Evolutionary conservation across 2,888 invertebrate genomes (phyloP), one percentile per base, ranked within the genome.

Genomic region (Muscina levida): DNA sequence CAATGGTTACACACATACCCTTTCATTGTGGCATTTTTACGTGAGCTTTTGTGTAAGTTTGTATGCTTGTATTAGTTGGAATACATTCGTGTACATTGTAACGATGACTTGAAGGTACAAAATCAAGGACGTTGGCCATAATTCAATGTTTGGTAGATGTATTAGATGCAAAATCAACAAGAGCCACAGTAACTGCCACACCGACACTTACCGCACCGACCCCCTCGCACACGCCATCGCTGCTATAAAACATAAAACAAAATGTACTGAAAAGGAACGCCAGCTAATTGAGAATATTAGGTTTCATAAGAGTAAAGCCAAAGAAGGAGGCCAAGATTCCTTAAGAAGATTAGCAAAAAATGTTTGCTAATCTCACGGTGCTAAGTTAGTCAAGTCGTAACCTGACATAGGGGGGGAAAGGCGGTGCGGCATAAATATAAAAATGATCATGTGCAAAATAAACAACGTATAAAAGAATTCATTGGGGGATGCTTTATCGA

Each of bases 221-320:
- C n/a, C n/a, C n/a, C n/a, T n/a, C n/a, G n/a, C n/a, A n/a, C n/a
- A n/a, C n/a, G n/a, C n/a, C n/a, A n/a, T n/a, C n/a, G n/a, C n/a
- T n/a, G n/a, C n/a, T n/a, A n/a, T n/a, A n/a, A n/a, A 57, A 26
- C 31, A n/a, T 10, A 39, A 59, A 59, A 39, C 39, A 31, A 42
- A 8, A n/a, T n/a, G n/a, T n/a, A n/a, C 22, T 22, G 11, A 62
- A 22, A 62, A 42, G 19, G 19, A 42, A 67, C 19, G 53, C 19
- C 31, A 53, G 67, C 51, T 67, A 67, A 67, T 67, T 67, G 67
- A 19, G 51, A 67, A 51, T 67, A 67, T 67, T 67, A 51, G 51
- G 17, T 67, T 51, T 53, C 39, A 19, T 19, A 17, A 67, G 22
- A 19, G 22, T 11, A 39, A 8, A 31, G 10, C 4, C 15, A 62